Base-by-base conservation (phyloP, 2,888 invertebrate genomes). In the Pristionchus entomophagus region DNA sequence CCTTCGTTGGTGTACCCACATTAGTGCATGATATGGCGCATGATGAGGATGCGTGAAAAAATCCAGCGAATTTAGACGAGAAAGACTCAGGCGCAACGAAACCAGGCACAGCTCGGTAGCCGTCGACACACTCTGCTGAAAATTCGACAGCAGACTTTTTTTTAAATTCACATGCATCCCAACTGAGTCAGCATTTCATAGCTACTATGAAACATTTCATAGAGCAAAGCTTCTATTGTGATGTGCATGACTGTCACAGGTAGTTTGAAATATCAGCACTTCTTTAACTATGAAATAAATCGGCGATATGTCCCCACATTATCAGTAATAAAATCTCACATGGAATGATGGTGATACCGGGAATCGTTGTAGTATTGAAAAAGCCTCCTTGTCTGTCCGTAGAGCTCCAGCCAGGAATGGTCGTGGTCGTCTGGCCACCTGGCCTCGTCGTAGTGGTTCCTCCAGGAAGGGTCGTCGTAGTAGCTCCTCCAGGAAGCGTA, bases 11-110 rank as follows among this genome's bases (percentile, higher is more conserved):
- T n/a, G n/a, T 8, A 69, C 69, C 69, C 69, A 69, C 69, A 69
- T 69, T 69, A n/a, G 38, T 69, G 69, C 69, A 69, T 38, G 69
- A 35, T 6, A n/a, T 22, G 22, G 69, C 69, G n/a, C 69, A 69
- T 38, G 38, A 38, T 19, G n/a, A 69, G 8, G 41, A 17, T 10
- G 22, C 38, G 35, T 38, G 19, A 41, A 69, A 69, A 38, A 38
- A 69, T 3, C 69, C 69, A 17, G 69, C 69, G 38, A 69, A 69
- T n/a, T 69, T 69, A 41, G 69, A 35, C 0, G 69, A 6, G 69
- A 19, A 69, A 8, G 69, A 69, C 22, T 69, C 38, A 38, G 69
- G 22, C 0, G n/a, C 38, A 22, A 69, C 69, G 41, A 69, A 69
- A 41, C 69, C 69, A n/a, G 56, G 56, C 8, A 69, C 69, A 6